Evolutionary conservation across 1,140 invertebrate species (phyloP), one percentile per base, ranked within the genome.

Genomic region (Hyphantria cunea): DNA sequence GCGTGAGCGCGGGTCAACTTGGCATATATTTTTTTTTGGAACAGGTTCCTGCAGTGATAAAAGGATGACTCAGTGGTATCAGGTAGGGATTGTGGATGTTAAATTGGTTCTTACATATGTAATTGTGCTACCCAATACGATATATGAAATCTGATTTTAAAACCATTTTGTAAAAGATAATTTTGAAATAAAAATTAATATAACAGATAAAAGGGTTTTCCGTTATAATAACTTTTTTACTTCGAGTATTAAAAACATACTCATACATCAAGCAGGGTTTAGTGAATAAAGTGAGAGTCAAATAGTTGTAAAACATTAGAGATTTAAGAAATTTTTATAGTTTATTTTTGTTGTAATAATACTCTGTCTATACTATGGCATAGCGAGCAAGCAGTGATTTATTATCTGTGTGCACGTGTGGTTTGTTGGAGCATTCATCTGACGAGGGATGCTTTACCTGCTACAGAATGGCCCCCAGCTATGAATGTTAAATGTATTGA

Each of bases 11-110:
- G 81, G 84, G 84, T 86, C 83, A 87, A 70, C 69, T 66, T 65
- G 62, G 68, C 72, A 78, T 78, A 84, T 89, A 78, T 75, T 80
- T 84, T n/a, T 86, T 89, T 84, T 53, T 60, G 42, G 75, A 87
- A 89, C 84, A 77, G 84, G 86, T 89, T 86, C 81, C 72, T 67
- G 70, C 72, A 70, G 50, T 72, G 68, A 78, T 80, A 85, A 86
- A 84, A 82, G 82, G 76, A 76, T 86, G 86, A 86, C 71, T 87
- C 79, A 86, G 74, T 31, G 13, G 42, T 61, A 54, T 61, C 56
- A 61, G 58, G 56, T 61, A 66, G 37, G 17, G 10, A 49, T 25
- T 41, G 33, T 37, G 44, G 11, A 37, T 34, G 53, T 44, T 55
- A 45, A 55, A 37, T 51, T 55, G 25, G 14, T 44, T 42, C 15